Conservation (phyloP, 2,888 invertebrate genomes). For the Chaetogeoica ovagalla region DNA sequence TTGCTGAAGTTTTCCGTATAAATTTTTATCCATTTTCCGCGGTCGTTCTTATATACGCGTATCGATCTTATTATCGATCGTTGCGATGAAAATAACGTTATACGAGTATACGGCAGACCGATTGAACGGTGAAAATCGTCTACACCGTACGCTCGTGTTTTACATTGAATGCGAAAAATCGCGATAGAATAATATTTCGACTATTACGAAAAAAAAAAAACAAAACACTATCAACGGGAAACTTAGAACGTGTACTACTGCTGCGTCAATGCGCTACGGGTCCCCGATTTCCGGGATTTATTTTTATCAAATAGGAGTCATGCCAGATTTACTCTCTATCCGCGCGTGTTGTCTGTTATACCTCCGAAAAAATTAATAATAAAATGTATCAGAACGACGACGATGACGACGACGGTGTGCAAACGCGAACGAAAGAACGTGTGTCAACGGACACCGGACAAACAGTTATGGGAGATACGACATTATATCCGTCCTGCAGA, state of each 20-base stretch:
- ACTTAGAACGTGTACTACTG: slow-evolving; percentile 31
- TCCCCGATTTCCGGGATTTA: slow-evolving; percentile 52
- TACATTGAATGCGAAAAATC: too few species aligned
- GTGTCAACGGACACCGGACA: slow-evolving; percentile 43
- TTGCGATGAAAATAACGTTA: too few species aligned
- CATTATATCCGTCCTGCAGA: slow-evolving; percentile 34
- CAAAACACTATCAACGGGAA: slow-evolving; percentile 27
- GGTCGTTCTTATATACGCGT: too few species aligned
- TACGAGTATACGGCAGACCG: too few species aligned
- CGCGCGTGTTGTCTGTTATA: not conserved
- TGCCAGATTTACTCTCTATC: slow-evolving; percentile 42
- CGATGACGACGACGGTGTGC: not conserved
- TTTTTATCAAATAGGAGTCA: slow-evolving; percentile 52
- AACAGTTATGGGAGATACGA: slow-evolving; percentile 47
- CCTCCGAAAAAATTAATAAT: slow-evolving; percentile 20
- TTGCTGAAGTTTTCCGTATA: slow-evolving; percentile 84
- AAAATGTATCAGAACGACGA: too few species aligned
- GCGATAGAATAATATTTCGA: too few species aligned
- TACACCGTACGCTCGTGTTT: too few species aligned
- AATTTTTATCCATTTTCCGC: slow-evolving; percentile 80
- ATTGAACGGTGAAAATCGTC: too few species aligned
- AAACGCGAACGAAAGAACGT: slow-evolving; percentile 29
- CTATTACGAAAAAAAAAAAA: slow-evolving; percentile 13
- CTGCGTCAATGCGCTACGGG: slow-evolving; percentile 27
- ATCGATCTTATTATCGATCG: too few species aligned